Percentiles rank a stretch among this genome's conserved stretches.
phyloP scores from a whole-genome alignment of 2,113 vertebrate genomes.

The Arothron firmamentum region DNA sequence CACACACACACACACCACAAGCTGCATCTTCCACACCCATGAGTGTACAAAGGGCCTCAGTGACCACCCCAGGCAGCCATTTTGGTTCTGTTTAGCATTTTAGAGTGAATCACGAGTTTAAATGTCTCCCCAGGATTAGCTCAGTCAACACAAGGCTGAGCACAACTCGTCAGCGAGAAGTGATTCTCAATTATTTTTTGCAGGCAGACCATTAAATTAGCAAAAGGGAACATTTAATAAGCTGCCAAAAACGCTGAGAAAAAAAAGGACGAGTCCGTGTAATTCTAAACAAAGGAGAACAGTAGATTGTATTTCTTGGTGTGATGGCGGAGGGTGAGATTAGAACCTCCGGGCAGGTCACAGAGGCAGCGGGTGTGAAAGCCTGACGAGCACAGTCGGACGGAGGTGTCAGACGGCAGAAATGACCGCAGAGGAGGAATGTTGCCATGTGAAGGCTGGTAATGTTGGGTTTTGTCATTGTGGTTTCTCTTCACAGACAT shows the following conservation, averaged over 20 bases:
- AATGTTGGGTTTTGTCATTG: not conserved
- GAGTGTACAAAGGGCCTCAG: not conserved
- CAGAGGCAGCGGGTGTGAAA: slow-evolving; percentile 22
- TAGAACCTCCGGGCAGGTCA: slow-evolving; percentile 25
- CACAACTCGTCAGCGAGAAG: not conserved
- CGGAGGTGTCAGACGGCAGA: slow-evolving; percentile 15
- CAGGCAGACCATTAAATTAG: not conserved
- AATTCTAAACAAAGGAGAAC: not conserved
- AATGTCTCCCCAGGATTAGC: not conserved
- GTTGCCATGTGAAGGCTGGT: not conserved
- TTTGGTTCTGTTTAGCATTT: not conserved
- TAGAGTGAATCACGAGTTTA: not conserved
- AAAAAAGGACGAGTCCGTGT: slow-evolving; percentile 11
- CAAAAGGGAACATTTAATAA: not conserved
- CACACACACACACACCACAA: slow-evolving; percentile 11
- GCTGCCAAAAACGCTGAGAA: not conserved
- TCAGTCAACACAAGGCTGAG: not conserved
- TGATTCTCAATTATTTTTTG: not conserved
- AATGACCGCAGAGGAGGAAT: slow-evolving; percentile 14
- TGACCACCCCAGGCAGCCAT: not conserved
- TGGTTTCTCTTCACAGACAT: not conserved
- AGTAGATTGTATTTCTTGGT: not conserved
- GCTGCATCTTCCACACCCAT: not conserved
- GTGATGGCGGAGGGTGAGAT: slow-evolving; percentile 25
- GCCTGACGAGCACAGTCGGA: slow-evolving; percentile 8